Percentiles rank a stretch among this genome's conserved stretches.
phyloP scores from a whole-genome alignment of 2,888 invertebrate genomes.

The Pedicia rivosa region DNA sequence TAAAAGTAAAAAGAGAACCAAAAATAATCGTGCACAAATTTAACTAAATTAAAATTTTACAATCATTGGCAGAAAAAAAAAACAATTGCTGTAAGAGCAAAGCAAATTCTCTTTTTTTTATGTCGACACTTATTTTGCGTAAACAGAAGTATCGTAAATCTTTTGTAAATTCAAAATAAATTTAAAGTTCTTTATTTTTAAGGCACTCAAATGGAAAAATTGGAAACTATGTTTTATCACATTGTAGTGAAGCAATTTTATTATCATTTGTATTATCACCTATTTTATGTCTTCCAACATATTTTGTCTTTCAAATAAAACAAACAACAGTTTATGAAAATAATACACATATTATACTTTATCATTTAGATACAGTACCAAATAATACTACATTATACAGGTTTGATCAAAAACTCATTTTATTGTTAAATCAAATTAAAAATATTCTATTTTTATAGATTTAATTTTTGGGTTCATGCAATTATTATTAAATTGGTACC shows the following conservation, averaged over 20 bases:
- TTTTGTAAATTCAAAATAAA: background rate
- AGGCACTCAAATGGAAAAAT: slow-evolving; percentile 65
- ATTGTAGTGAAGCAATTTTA: slow-evolving; percentile 61
- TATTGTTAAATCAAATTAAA: background rate
- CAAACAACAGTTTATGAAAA: slow-evolving; percentile 16
- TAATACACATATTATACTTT: slow-evolving; percentile 18
- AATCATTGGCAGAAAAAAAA: too few relatives aligned
- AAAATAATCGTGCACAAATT: too few relatives aligned
- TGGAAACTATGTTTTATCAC: slow-evolving; percentile 55
- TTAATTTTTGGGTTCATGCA: slow-evolving; percentile 63
- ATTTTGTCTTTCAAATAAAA: slow-evolving; percentile 48
- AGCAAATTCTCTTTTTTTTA: too few relatives aligned
- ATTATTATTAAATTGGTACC: slow-evolving; percentile 61
- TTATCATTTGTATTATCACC: slow-evolving; percentile 62
- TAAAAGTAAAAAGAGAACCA: too few relatives aligned
- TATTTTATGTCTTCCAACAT: slow-evolving; percentile 70
- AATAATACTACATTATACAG: slow-evolving; percentile 25
- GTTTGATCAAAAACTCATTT: slow-evolving; percentile 14
- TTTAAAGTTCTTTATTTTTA: slow-evolving; percentile 17
- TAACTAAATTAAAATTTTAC: too few relatives aligned
- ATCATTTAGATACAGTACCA: slow-evolving; percentile 21
- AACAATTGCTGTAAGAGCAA: too few relatives aligned
- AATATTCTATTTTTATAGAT: slow-evolving; percentile 16
- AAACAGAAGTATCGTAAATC: slow-evolving; percentile 8
- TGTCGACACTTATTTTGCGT: too few relatives aligned